Evolutionary conservation across 2,797 vertebrate species (phyloP), one percentile per base, ranked within the genome.

Genomic region (Falco cherrug): DNA sequence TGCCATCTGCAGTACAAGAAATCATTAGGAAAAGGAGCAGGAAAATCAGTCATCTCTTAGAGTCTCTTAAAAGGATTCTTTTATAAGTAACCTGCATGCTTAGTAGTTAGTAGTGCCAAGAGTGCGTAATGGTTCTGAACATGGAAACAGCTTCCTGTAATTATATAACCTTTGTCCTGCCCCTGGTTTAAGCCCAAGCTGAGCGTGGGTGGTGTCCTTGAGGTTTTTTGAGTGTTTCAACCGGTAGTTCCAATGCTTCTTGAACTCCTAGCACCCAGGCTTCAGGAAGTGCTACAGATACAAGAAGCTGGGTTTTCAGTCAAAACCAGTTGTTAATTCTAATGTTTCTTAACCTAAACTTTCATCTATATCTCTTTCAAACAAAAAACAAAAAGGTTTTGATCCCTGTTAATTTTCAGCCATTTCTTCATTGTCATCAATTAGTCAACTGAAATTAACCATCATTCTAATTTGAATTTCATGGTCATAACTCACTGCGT

Each of bases 401-500:
- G 39, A 63, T 35, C 33, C 29, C 20, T 53, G 19, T 16, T 37
- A 43, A 12, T 61, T 71, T 83, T 70, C 63, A 57, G 29, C 14
- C 13, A 45, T 21, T 59, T 65, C 28, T 64, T 65, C 73, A 37
- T n/a, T 54, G 16, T 33, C 25, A 37, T 77, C 47, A 64, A 57
- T 39, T 48, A 67, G 39, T 35, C 39, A 51, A 29, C 3, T 26
- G 29, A 87, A 80, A 89, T 50, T 57, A 61, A 26, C 56, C 14
- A 39, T 13, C 61, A 65, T 63, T 90, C 39, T 76, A 84, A 43
- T 67, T 28, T 84, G 53, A 60, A 67, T 67, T 71, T 47, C 71
- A 25, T 33, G 21, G 22, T 88, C 68, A 84, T 93, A 43, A 97
- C 97, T 97, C 96, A 97, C 97, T 95, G 43, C 71, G 13, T 43